Base-by-base conservation (phyloP, 2,113 vertebrate species). In the Macroglossus sobrinus region DNA sequence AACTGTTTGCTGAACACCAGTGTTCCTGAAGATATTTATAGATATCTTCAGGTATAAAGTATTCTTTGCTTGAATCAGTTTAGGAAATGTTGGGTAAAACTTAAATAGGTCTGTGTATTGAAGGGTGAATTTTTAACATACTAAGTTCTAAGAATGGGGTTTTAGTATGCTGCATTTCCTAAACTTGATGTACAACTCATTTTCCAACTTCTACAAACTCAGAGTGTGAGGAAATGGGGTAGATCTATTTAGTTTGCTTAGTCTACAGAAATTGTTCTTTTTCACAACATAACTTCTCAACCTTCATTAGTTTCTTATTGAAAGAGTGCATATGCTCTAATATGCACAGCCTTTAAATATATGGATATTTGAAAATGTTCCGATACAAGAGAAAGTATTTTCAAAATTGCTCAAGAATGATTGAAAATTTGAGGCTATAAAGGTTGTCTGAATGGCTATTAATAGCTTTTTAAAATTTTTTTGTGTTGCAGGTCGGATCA, bases 401-500 rank as follows among this genome's bases (percentile, higher is more conserved):
- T 85, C n/a, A 82, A 18, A 59, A 87, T n/a, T 84, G 28, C 35
- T 91, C 9, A 50, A 78, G 8, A 85, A 61, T 1, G 19, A 72
- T n/a, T 14, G 5, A 61, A 24, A 84, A 66, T 72, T 94, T 91
- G 45, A 88, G n/a, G 80, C 47, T 84, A n/a, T 53, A 93, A 88
- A 69, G 22, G 15, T 86, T 64, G 55, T 88, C 22, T 55, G 61
- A 30, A 11, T 80, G 55, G 16, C 19, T 94, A 15, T 50, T 96
- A 84, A 97, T 47, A 57, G 3, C 10, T 79, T 75, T 40, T 50
- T 50, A 50, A 50, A 50, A 50, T 16, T 43, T 47, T 91, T 97
- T 55, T 97, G 21, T 98, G 40, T 98, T 97, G 35, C 98, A 99
- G 99, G 99, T 94, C 99, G 99, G 97, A 98, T 99, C 98, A 99